These are phyloP conservation scores for Galago senegalensis DNA, from an alignment of 2,797 vertebrate species.

Conservation along the genomic window DNA sequence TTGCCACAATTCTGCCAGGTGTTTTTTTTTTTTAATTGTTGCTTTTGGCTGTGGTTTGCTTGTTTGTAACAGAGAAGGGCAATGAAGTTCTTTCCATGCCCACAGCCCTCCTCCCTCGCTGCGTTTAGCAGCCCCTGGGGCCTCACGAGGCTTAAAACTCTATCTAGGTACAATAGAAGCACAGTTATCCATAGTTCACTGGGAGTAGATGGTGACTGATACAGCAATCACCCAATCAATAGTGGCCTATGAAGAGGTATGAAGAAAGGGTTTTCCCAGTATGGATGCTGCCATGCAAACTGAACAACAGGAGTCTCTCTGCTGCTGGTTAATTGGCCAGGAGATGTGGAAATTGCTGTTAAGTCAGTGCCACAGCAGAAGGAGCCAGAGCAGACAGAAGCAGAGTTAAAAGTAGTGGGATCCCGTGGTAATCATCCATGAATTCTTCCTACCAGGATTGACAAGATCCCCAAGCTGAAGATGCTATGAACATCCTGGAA, in stretches of 20 bases:
- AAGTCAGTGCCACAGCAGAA: not conserved
- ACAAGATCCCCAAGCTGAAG: not conserved
- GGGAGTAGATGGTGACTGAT: not conserved
- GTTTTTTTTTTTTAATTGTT: conserved; percentile 11
- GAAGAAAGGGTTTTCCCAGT: not conserved
- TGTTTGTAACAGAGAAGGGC: conserved; percentile 24
- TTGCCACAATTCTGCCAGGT: not conserved
- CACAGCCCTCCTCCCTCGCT: not conserved
- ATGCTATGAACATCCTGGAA: not conserved
- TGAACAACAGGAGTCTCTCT: conserved; percentile 10
- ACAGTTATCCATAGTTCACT: not conserved
- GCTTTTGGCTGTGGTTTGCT: conserved; percentile 5
- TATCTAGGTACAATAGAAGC: not conserved
- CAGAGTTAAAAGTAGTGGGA: not conserved
- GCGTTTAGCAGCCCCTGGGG: not conserved
- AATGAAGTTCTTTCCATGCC: not conserved
- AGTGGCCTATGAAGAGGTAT: not conserved
- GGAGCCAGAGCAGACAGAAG: not conserved
- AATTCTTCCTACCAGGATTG: conserved; percentile 22
- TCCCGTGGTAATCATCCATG: not conserved
- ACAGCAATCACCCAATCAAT: not conserved
- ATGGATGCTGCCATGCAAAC: not conserved
- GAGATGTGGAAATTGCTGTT: conserved; percentile 11
- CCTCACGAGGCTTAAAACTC: not conserved
- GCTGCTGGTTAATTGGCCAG: not conserved